Conservation (phyloP, 2,113 vertebrate genomes). For the Lanius ludovicianus region DNA sequence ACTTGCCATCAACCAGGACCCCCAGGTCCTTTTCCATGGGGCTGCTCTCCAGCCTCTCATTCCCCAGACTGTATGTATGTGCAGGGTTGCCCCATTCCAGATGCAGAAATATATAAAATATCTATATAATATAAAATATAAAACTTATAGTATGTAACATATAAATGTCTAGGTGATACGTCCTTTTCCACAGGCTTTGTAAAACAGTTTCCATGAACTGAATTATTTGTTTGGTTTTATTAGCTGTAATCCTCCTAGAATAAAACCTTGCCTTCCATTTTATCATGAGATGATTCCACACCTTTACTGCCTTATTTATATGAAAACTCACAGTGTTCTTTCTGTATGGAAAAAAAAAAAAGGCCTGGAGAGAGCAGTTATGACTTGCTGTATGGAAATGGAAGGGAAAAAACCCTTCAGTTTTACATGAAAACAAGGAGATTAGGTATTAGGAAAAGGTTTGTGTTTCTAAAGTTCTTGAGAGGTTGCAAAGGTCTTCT, state of each 20-base stretch:
- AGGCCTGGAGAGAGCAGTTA: neutral
- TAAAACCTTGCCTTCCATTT: neutral
- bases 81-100: neutral
- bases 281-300: neutral
- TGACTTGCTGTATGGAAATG: neutral
- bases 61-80: neutral
- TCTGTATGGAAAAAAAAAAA: neutral
- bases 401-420: rapidly evolving
- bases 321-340: neutral
- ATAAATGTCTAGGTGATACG: neutral
- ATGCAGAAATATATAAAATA: neutral
- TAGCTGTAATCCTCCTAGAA: neutral
- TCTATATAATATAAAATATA: neutral
- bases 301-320: neutral
- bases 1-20: rapidly evolving
- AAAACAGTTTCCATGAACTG: neutral
- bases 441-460: neutral
- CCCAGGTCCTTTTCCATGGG: neutral
- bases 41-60: neutral
- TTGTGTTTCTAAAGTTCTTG: neutral
- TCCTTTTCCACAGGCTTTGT: neutral
- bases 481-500: neutral
- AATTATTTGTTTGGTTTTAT: neutral
- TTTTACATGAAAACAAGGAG: neutral
- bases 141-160: too few relatives aligned